These are phyloP conservation scores for Drosophila lini DNA, from an alignment of 1,140 invertebrate species.

Conservation along the genomic window DNA sequence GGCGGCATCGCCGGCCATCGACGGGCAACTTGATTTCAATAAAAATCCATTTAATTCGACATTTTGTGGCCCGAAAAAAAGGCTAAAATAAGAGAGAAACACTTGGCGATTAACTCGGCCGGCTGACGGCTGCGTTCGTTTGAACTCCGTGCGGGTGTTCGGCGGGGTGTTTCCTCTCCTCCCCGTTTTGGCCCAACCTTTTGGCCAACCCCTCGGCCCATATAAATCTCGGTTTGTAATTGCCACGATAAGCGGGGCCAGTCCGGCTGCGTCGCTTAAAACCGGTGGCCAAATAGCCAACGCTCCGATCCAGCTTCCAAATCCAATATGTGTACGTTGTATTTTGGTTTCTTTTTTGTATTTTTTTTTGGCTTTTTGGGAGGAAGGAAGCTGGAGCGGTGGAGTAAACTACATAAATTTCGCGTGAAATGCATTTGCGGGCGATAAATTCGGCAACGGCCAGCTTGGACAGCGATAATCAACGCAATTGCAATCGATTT, in stretches of 20 bases:
- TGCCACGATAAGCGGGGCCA: slow-evolving; percentile 70
- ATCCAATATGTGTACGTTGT: slow-evolving; percentile 38
- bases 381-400: slow-evolving; percentile 1
- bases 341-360: background rate
- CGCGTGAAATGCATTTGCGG: slow-evolving; percentile 79
- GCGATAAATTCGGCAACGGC: slow-evolving; percentile 77
- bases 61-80: slow-evolving; percentile 69
- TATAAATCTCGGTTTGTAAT: slow-evolving; percentile 81
- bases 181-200: slow-evolving; percentile 1
- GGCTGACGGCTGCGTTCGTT: slow-evolving; percentile 72
- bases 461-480: slow-evolving; percentile 70
- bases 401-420: slow-evolving; percentile 75
- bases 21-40: slow-evolving; percentile 73
- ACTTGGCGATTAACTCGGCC: slow-evolving; percentile 76
- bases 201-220: slow-evolving; percentile 37
- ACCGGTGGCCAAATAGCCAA: slow-evolving; percentile 69
- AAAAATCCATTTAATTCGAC: slow-evolving; percentile 82
- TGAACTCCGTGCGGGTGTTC: slow-evolving; percentile 73
- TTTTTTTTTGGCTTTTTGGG: slow-evolving; percentile 11
- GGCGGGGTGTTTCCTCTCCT: slow-evolving; percentile 14
- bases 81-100: slow-evolving; percentile 39
- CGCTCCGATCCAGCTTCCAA: slow-evolving; percentile 42
- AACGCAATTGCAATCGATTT: slow-evolving; percentile 83
- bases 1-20: slow-evolving; percentile 3
- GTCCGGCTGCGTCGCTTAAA: slow-evolving; percentile 66